Percentiles rank a stretch among this genome's conserved stretches.
phyloP scores from a whole-genome alignment of 2,888 invertebrate species.

The Agrypnus murinus region DNA sequence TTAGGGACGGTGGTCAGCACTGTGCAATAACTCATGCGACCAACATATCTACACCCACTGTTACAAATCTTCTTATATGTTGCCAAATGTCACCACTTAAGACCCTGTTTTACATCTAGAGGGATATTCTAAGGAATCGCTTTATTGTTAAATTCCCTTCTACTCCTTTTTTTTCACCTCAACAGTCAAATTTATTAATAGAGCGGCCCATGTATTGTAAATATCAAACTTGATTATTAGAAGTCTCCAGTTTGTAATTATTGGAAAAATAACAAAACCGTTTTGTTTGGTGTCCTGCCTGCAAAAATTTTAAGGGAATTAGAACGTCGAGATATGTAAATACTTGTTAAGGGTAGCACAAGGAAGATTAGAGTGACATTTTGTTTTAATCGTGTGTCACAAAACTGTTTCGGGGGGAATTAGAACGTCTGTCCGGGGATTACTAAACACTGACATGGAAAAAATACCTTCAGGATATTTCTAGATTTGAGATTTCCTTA shows the following conservation, averaged over 20 bases:
- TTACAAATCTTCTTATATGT: constrained; percentile 53
- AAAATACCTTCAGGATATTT: constrained; percentile 34
- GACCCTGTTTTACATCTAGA: constrained; percentile 52
- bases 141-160: constrained; percentile 31
- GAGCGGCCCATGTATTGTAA: too few species aligned
- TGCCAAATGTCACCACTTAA: constrained; percentile 53
- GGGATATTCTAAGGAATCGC: constrained; percentile 47
- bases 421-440: constrained; percentile 52
- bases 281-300: constrained; percentile 9
- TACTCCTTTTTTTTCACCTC: not conserved
- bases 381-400: constrained; percentile 55
- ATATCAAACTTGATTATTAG: too few species aligned
- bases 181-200: too few species aligned
- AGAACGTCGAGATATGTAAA: constrained; percentile 52
- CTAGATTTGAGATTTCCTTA: constrained; percentile 19
- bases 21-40: constrained; percentile 54
- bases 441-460: constrained; percentile 42
- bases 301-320: constrained; percentile 47
- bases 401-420: constrained; percentile 49
- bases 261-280: not conserved
- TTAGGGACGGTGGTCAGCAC: constrained; percentile 50
- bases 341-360: constrained; percentile 48
- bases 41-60: constrained; percentile 52
- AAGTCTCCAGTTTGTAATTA: too few species aligned
- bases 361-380: constrained; percentile 53